phyloP scores from a whole-genome alignment of 2,888 invertebrate genomes.

The Achlya flavicornis region DNA sequence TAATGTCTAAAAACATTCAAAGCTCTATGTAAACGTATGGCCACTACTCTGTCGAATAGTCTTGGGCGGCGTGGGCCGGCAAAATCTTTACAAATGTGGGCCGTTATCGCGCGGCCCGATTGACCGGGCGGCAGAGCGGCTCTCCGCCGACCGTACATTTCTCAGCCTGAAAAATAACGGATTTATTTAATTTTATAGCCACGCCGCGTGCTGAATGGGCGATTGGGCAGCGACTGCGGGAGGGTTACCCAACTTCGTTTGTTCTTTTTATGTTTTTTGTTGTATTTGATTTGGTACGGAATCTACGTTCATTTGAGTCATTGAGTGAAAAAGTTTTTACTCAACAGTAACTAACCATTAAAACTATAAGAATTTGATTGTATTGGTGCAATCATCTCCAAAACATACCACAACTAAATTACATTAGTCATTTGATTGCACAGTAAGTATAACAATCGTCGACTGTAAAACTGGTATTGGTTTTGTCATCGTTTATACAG shows the following conservation, averaged over 20 bases:
- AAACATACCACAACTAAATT: too few relatives aligned
- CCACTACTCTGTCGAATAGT: constrained; percentile 62
- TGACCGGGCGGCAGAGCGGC: constrained; percentile 59
- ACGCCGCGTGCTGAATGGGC: constrained; percentile 80
- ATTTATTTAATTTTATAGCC: constrained; percentile 83
- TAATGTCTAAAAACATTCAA: constrained; percentile 21
- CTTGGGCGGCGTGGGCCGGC: constrained; percentile 65
- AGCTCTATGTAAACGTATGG: constrained; percentile 66
- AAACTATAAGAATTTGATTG: neutral
- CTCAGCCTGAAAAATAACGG: constrained; percentile 83
- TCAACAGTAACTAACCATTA: neutral
- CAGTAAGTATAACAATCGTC: neutral
- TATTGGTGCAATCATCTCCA: too few relatives aligned
- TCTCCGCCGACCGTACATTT: constrained; percentile 59
- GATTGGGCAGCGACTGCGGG: constrained; percentile 58
- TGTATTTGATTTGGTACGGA: constrained; percentile 25
- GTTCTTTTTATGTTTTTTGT: constrained; percentile 32
- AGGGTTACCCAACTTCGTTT: constrained; percentile 31
- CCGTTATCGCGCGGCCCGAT: constrained; percentile 80
- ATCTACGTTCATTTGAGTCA: constrained; percentile 12
- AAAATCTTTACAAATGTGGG: constrained; percentile 83
- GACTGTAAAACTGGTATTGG: neutral
- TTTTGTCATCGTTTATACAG: neutral
- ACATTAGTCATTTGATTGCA: too few relatives aligned
- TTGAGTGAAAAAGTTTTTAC: neutral